Evolutionary conservation across 1,140 invertebrate genomes (phyloP), one percentile per base, ranked within the genome.

Genomic region (Melipona quadrifasciata): DNA sequence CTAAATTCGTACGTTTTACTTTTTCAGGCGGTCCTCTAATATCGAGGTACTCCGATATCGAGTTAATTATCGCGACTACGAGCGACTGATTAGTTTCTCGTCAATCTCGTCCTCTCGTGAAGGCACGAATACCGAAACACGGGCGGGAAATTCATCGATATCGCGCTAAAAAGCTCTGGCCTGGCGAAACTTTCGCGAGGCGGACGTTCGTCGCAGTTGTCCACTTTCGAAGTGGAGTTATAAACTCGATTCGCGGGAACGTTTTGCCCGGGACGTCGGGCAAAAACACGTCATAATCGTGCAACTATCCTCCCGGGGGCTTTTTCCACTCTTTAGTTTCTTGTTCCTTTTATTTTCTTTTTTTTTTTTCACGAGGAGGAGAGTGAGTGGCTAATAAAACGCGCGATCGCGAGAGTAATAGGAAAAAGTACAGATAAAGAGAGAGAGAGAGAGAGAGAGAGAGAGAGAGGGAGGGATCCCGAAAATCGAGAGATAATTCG

Each of bases 401-500:
- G 4, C 58, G 51, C 31, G n/a, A 70, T n/a, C 65, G 2, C 34
- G 8, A 14, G 14, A 34, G 1, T 81, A 81, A 88, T 87, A 2
- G 86, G 78, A 88, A 76, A 80, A 80, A 21, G 39, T 6, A 47
- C 6, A 47, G 39, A 47, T 11, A 47, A 8, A 47, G 39, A 8
- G 21, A 57, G 31, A 61, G 34, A 16, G 34, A 68, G 57, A 5
- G 64, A 19, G 73, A 34, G 73, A 27, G 17, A 57, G 31, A 61
- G 21, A 57, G n/a, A 61, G 47, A 16, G 47, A 68, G 57, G 6
- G 64, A 19, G 73, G 51, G 73, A 27, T 51, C 16, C 5, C 65
- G 53, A 75, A 74, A 74, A 17, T 27, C 27, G n/a, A 3, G 68
- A 39, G 21, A 51, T 84, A 86, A 87, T 87, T 55, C 39, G 74